Conservation (phyloP, 2,797 vertebrate species). For the Liparis tanakae region DNA sequence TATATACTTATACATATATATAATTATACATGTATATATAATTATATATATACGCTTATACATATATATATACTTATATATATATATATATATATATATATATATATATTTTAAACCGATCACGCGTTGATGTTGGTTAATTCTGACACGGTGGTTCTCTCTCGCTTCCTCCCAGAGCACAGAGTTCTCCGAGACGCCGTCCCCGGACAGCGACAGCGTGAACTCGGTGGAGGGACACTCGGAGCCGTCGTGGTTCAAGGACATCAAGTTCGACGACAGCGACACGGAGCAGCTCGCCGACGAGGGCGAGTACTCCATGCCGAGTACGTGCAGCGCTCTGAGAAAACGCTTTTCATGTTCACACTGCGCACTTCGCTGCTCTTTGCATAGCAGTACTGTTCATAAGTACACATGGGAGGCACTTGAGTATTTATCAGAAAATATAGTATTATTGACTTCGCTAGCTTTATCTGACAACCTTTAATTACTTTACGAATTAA, state of each 20-base stretch:
- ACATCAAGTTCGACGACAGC: constrained; percentile 99
- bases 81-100: too few relatives aligned
- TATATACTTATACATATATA: too few relatives aligned
- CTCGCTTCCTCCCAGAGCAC: constrained; percentile 90
- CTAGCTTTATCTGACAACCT: background rate
- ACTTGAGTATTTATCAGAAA: background rate
- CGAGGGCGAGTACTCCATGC: constrained; percentile 90
- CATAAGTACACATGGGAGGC: background rate
- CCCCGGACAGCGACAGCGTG: constrained; percentile 96
- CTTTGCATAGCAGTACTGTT: background rate
- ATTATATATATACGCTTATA: too few relatives aligned
- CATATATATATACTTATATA: too few relatives aligned
- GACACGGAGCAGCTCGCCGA: constrained; percentile 95
- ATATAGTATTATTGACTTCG: background rate
- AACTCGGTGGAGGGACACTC: constrained; percentile 98
- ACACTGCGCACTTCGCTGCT: background rate
- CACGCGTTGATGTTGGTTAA: too few relatives aligned
- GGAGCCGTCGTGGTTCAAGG: constrained; percentile 98
- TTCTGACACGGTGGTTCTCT: too few relatives aligned
- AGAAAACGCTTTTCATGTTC: background rate
- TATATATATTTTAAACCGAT: too few relatives aligned
- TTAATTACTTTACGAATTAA: background rate
- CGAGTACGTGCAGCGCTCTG: constrained; percentile 59
- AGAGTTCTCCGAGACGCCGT: constrained; percentile 97
- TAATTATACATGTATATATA: too few relatives aligned